Percentiles rank a stretch among this genome's conserved stretches.
phyloP scores from a whole-genome alignment of 2,888 invertebrate species.

The Chamaedrilus cognettii region DNA sequence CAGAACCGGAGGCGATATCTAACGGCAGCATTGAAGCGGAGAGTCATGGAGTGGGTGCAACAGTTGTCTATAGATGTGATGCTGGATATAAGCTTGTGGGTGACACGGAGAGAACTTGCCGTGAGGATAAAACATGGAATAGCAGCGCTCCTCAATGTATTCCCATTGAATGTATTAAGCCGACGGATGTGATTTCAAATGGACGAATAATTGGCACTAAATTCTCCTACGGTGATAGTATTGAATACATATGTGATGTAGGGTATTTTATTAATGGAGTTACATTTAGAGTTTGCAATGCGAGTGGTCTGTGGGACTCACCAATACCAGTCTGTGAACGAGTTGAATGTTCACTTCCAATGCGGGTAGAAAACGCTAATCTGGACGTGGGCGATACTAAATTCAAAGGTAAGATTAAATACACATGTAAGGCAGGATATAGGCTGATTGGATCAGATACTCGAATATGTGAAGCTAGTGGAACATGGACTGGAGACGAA shows the following conservation, averaged over 20 bases:
- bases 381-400: conserved; percentile 23
- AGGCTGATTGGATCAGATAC: conserved; percentile 3
- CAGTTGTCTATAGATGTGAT: conserved; percentile 30
- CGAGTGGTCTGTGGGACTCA: conserved; percentile 49
- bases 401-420: conserved; percentile 23
- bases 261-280: conserved; percentile 45
- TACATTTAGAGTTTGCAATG: conserved; percentile 42
- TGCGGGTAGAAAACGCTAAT: conserved; percentile 5
- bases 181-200: conserved; percentile 37
- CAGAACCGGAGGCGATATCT: conserved; percentile 26
- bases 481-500: conserved; percentile 26
- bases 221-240: conserved; percentile 20
- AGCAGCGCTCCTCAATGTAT: conserved; percentile 27
- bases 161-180: conserved; percentile 54
- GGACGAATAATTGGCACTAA: conserved; percentile 19
- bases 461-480: conserved; percentile 27
- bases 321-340: conserved; percentile 45
- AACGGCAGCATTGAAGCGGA: conserved; percentile 25
- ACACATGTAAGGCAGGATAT: conserved; percentile 22
- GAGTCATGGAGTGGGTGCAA: conserved; percentile 12
- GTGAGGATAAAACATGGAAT: conserved; percentile 23
- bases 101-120: conserved; percentile 16
- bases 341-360: conserved; percentile 40
- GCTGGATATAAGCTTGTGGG: conserved; percentile 41
- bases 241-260: conserved; percentile 44